Conservation (phyloP, 2,797 vertebrate genomes). For the Amphiprion clarkii region DNA sequence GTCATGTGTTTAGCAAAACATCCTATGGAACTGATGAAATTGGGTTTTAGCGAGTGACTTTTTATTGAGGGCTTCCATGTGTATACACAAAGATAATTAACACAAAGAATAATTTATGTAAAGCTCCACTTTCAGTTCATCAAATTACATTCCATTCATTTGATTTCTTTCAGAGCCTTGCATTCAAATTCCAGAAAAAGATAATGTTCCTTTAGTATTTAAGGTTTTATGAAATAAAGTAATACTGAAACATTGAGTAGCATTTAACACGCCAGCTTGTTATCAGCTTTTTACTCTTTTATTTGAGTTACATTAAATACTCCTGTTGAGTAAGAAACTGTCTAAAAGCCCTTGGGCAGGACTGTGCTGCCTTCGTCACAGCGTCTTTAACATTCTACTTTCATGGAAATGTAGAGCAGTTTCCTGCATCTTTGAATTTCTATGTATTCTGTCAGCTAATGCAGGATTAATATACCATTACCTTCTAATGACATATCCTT, state of each 20-base stretch:
- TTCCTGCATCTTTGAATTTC: slow-evolving; percentile 32
- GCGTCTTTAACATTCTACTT: slow-evolving; percentile 34
- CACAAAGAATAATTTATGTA: slow-evolving; percentile 12
- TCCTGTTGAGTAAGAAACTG: slow-evolving; percentile 12
- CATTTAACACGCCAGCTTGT: slow-evolving; percentile 11
- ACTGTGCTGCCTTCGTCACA: slow-evolving; percentile 7
- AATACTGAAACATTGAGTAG: slow-evolving; percentile 20
- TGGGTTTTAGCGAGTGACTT: slow-evolving; percentile 41
- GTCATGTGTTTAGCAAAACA: slow-evolving; percentile 30
- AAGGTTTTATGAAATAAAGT: slow-evolving; percentile 36
- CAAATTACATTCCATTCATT: slow-evolving; percentile 27
- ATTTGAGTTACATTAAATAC: slow-evolving; percentile 19
- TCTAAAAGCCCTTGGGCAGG: slow-evolving; percentile 36
- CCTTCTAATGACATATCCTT: slow-evolving; percentile 43
- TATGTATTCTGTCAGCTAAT: slow-evolving; percentile 41
- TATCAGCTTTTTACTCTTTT: too few species aligned
- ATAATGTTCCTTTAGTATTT: slow-evolving; percentile 1
- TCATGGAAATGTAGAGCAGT: slow-evolving; percentile 25
- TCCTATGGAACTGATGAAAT: slow-evolving; percentile 4
- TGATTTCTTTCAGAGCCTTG: slow-evolving; percentile 4
- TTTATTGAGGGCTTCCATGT: slow-evolving; percentile 63
- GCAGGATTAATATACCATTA: slow-evolving; percentile 30
- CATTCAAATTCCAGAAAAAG: background rate
- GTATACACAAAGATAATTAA: slow-evolving; percentile 56
- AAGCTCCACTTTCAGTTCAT: slow-evolving; percentile 21